Conservation (phyloP, 2,113 vertebrate genomes). For the Benitochromis conjunctus region DNA sequence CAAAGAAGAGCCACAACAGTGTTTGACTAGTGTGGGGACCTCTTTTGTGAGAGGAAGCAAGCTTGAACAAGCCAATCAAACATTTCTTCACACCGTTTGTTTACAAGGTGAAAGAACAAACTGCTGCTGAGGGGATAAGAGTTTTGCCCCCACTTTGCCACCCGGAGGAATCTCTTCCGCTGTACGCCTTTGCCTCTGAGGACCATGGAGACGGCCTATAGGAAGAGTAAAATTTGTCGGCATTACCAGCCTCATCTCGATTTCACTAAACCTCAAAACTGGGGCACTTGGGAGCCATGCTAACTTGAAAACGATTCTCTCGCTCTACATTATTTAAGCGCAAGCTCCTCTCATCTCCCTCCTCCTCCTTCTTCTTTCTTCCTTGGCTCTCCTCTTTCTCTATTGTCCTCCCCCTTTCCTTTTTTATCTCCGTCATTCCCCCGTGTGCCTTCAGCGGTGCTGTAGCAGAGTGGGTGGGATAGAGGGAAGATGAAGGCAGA, state of each 20-base stretch:
- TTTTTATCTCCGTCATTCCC: background rate
- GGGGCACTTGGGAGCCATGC: conserved; percentile 18
- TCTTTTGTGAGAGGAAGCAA: background rate
- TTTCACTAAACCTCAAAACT: conserved; percentile 46
- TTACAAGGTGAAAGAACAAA: conserved; percentile 8
- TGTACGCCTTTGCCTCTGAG: background rate
- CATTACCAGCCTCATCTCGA: background rate
- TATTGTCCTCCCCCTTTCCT: background rate
- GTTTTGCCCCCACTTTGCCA: background rate
- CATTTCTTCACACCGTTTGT: background rate
- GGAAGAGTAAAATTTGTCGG: background rate
- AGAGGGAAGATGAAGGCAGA: conserved; percentile 30
- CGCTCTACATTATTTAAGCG: conserved; percentile 32
- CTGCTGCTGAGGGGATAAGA: background rate
- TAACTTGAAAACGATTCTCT: conserved; percentile 6
- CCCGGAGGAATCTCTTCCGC: background rate
- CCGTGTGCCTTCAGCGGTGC: background rate
- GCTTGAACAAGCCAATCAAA: background rate
- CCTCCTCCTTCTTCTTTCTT: background rate
- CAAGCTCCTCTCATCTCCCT: conserved; percentile 18
- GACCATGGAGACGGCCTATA: background rate
- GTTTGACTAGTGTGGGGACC: background rate
- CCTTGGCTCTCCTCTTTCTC: background rate
- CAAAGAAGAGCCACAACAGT: background rate
- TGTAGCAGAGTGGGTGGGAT: conserved; percentile 1